Conservation (phyloP, 2,113 vertebrate genomes). For the Halichoerus grypus region DNA sequence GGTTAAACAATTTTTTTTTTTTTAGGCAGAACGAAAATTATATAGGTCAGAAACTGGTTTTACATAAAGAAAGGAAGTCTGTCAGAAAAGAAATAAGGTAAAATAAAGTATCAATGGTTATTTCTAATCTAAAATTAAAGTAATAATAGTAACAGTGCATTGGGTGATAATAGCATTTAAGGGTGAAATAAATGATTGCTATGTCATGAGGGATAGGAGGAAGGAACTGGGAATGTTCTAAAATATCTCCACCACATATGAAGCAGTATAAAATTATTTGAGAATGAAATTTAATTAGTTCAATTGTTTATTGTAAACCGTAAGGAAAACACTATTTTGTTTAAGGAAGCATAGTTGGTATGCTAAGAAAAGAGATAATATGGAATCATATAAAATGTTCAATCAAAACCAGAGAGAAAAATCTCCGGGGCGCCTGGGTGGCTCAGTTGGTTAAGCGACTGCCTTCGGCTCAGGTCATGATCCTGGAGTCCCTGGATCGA, state of each 20-base stretch:
- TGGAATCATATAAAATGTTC: not conserved
- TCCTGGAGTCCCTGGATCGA: too few species aligned
- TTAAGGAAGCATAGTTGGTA: not conserved
- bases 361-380: not conserved
- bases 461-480: too few species aligned
- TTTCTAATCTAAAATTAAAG: not conserved
- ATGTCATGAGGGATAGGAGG: too few species aligned
- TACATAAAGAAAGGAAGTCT: not conserved
- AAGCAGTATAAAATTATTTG: not conserved
- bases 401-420: not conserved
- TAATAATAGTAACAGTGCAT: not conserved
- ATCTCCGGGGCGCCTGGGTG: too few species aligned
- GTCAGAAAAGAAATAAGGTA: not conserved
- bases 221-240: not conserved
- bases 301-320: not conserved
- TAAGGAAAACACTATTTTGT: not conserved
- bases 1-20: not conserved
- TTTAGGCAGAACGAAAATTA: not conserved
- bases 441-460: too few species aligned
- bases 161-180: not conserved
- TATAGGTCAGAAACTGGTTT: not conserved
- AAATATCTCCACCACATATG: not conserved
- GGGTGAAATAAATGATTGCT: not conserved
- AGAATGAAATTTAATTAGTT: not conserved
- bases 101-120: not conserved